phyloP scores from a whole-genome alignment of 2,113 vertebrate genomes.

The Tenebrosternarchus preto region DNA sequence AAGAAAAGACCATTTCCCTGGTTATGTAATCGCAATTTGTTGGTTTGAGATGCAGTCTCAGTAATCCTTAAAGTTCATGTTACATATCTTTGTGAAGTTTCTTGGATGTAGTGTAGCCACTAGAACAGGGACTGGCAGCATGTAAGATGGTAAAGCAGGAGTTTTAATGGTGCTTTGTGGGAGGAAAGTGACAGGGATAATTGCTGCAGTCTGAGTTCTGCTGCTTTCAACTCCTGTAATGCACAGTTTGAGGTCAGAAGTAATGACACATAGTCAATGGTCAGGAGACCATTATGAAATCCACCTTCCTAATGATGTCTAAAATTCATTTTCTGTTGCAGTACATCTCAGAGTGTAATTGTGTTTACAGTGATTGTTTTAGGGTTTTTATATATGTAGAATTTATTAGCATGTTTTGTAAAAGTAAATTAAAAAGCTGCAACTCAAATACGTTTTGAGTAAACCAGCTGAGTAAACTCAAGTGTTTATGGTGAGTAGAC shows the following conservation, averaged over 20 bases:
- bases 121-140: not conserved
- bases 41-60: too few species aligned
- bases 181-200: not conserved
- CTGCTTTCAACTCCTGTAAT: slow-evolving; percentile 8
- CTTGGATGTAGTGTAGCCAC: not conserved
- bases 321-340: not conserved
- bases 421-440: too few species aligned
- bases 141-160: slow-evolving; percentile 1
- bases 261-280: not conserved
- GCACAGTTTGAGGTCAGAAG: not conserved
- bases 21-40: slow-evolving; percentile 12
- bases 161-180: not conserved
- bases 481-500: too few species aligned
- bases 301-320: not conserved
- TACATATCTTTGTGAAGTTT: not conserved
- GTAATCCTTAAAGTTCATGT: not conserved
- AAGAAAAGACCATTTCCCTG: not conserved
- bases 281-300: not conserved
- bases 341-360: not conserved
- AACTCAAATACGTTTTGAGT: not conserved
- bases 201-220: not conserved
- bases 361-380: too few species aligned
- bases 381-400: too few species aligned
- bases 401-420: too few species aligned
- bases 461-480: not conserved